Evolutionary conservation across 2,113 vertebrate species (phyloP).

Genomic region (Uria lomvia): DNA sequence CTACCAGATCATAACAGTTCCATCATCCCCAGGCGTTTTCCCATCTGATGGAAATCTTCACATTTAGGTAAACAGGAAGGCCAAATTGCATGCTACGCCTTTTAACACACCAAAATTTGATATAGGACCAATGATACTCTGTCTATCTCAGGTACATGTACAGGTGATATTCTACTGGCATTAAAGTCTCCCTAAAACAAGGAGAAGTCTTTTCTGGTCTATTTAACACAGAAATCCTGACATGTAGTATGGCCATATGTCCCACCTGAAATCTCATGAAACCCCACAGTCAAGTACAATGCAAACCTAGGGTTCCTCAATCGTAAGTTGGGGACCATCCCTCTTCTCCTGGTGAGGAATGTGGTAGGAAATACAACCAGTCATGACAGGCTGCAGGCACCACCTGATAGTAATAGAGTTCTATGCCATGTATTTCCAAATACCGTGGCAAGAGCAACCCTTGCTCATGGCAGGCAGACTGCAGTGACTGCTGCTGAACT

Average conservation of each 20-base stretch:
- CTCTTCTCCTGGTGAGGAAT: not conserved
- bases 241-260: not conserved
- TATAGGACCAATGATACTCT: not conserved
- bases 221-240: not conserved
- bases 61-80: not conserved
- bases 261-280: not conserved
- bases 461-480: not conserved
- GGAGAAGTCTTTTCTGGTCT: not conserved
- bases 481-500: not conserved
- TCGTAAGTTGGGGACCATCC: not conserved
- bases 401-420: not conserved
- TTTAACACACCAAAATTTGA: not conserved
- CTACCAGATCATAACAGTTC: not conserved
- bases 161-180: not conserved
- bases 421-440: not conserved
- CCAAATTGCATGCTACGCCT: not conserved
- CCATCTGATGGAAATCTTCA: not conserved
- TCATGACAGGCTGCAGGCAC: not conserved
- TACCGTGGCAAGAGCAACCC: not conserved
- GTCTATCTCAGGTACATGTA: not conserved
- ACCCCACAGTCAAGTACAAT: not conserved
- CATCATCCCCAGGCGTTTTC: not conserved
- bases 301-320: not conserved
- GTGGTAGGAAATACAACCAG: not conserved
- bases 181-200: not conserved